Evolutionary conservation across 2,113 vertebrate genomes (phyloP), one percentile per base, ranked within the genome.

Genomic region (Austrofundulus limnaeus): DNA sequence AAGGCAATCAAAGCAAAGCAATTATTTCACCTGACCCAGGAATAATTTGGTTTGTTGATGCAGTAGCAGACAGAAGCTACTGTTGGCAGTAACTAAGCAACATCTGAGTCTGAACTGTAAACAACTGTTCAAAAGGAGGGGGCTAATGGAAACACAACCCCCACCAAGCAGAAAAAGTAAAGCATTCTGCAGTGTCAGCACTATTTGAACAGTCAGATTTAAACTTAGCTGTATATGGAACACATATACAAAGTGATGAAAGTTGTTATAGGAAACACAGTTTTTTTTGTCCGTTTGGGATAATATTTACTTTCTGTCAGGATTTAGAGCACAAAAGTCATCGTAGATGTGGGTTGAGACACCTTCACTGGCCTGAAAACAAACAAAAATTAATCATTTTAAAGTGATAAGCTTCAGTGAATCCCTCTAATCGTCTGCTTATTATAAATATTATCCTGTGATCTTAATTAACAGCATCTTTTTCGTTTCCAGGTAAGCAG

Each of bases 281-380:
- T 9, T 17, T n/a, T 61, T 39, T 24, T 1, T 37, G 48, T 24
- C n/a, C n/a, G n/a, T 57, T 41, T 20, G n/a, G 25, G 21, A 34
- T 17, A 24, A 11, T 58, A 37, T 37, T 77, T 91, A 94, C 93
- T 92, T 90, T 46, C 37, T 42, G 2, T 80, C 80, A 43, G 78
- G 20, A 1, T 28, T 54, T 7, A 62, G 14, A 17, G 57, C 66
- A 76, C 77, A 85, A 68, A 88, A 81, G 72, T 93, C 92, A 65
- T 92, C 79, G 72, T 89, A 91, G 64, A 75, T 85, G 72, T 73
- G 87, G 51, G 75, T 84, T 51, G 78, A 66, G 34, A 65, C 37
- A 5, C 61, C 80, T 79, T 94, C 93, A 88, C 84, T 93, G 25
- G 91, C 88, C 97, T 96, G 80, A 39, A 59, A 57, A 74, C 1